A percentile compares a stretch with the other conserved stretches of the same genome.
Evolutionary conservation across 2,113 vertebrate species (phyloP).

Genomic region (Condylura cristata): DNA sequence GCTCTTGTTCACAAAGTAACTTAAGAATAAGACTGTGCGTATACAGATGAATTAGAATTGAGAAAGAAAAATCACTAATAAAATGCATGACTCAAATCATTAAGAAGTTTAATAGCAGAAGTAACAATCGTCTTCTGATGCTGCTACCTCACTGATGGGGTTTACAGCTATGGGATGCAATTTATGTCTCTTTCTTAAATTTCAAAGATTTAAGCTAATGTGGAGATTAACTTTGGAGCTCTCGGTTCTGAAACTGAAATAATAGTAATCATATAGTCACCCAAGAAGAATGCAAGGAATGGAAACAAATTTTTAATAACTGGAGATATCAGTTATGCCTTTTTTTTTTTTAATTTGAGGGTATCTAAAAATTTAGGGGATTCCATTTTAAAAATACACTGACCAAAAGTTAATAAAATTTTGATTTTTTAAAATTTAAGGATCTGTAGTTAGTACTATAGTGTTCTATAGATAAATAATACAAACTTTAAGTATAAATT

Average conservation of each 20-base stretch:
- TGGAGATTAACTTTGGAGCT: background rate
- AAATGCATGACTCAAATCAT: background rate
- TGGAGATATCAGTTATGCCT: background rate
- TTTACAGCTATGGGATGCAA: background rate
- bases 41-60: background rate
- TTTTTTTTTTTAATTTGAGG: background rate
- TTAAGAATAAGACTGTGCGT: background rate
- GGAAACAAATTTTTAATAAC: background rate
- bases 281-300: background rate
- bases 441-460: background rate
- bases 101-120: background rate
- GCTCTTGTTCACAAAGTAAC: background rate
- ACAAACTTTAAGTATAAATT: conserved; percentile 16
- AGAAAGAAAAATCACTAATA: background rate
- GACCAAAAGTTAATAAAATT: background rate
- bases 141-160: background rate
- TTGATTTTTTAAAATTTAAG: background rate
- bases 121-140: background rate
- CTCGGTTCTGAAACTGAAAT: background rate
- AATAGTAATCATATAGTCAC: background rate
- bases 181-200: conserved; percentile 30
- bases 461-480: background rate
- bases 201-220: conserved; percentile 8
- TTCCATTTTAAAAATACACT: conserved; percentile 26
- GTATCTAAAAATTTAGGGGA: no score